phyloP scores from a whole-genome alignment of 2,888 invertebrate genomes.

The Conchocele bisecta region DNA sequence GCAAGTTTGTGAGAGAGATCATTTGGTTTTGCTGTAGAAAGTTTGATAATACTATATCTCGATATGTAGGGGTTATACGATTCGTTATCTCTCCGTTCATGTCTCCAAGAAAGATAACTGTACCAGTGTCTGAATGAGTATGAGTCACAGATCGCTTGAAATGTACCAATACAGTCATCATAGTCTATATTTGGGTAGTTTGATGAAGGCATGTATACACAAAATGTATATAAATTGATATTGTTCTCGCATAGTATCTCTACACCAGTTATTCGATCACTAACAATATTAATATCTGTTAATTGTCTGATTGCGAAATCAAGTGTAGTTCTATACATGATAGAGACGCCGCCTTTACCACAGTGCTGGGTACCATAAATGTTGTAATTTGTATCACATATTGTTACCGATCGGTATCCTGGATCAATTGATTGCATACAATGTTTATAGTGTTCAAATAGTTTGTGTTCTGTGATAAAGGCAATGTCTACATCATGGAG shows the following conservation, averaged over 20 bases:
- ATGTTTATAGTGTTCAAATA: neutral
- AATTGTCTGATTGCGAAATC: neutral
- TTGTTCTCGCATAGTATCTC: neutral
- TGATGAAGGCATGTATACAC: slow-evolving; percentile 4
- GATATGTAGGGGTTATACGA: too few species aligned
- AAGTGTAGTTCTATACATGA: neutral
- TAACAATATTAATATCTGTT: neutral
- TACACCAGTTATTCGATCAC: slow-evolving; percentile 8
- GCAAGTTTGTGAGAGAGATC: neutral
- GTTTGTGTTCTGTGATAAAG: neutral
- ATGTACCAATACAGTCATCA: neutral
- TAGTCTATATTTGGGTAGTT: neutral
- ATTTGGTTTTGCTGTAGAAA: too few species aligned
- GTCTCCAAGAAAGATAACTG: neutral
- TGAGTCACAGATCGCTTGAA: neutral
- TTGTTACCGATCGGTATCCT: neutral
- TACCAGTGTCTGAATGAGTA: neutral
- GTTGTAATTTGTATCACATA: neutral
- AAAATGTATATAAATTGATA: neutral
- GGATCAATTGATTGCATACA: neutral
- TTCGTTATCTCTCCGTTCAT: slow-evolving; percentile 3
- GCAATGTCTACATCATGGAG: neutral
- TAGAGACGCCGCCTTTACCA: slow-evolving; percentile 1
- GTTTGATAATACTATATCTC: neutral
- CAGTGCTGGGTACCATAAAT: neutral